Percentiles rank a stretch among this genome's conserved stretches.
Conservation (phyloP, 2,888 invertebrate genomes). For the Sarcophaga variegata region DNA sequence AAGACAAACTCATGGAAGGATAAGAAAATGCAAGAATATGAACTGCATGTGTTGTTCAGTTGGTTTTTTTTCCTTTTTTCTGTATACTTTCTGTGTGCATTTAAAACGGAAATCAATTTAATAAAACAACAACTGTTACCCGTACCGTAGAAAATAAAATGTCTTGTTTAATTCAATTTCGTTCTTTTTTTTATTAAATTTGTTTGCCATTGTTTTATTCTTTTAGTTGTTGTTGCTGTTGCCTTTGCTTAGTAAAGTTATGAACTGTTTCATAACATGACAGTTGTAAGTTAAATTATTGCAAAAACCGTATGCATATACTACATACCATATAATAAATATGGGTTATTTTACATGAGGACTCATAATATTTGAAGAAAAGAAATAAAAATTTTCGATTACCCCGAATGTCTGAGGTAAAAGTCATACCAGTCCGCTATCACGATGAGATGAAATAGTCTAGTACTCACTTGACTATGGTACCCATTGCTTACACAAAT, state of each 20-base stretch:
- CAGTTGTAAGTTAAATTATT: constrained; percentile 61
- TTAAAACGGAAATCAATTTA: constrained; percentile 65
- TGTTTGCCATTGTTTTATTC: not conserved
- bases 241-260: constrained; percentile 54
- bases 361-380: no score
- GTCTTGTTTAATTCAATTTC: constrained; percentile 29
- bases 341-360: no score
- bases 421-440: no score
- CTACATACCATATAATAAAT: no score
- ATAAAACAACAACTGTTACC: constrained; percentile 56
- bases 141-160: constrained; percentile 35
- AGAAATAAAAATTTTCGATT: no score
- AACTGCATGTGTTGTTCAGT: constrained; percentile 32
- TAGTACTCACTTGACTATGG: no score
- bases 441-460: no score
- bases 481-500: no score
- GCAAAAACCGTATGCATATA: not conserved
- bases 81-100: constrained; percentile 4
- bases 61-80: not conserved
- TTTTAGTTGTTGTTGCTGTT: constrained; percentile 4
- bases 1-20: constrained; percentile 3
- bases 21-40: constrained; percentile 31
- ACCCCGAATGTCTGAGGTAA: no score
- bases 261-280: constrained; percentile 66
- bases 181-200: not conserved